A percentile compares a stretch with the other conserved stretches of the same genome.
These are phyloP conservation scores for Gorsachius goisagi DNA, from an alignment of 2,113 vertebrate species.

Conservation along the genomic window DNA sequence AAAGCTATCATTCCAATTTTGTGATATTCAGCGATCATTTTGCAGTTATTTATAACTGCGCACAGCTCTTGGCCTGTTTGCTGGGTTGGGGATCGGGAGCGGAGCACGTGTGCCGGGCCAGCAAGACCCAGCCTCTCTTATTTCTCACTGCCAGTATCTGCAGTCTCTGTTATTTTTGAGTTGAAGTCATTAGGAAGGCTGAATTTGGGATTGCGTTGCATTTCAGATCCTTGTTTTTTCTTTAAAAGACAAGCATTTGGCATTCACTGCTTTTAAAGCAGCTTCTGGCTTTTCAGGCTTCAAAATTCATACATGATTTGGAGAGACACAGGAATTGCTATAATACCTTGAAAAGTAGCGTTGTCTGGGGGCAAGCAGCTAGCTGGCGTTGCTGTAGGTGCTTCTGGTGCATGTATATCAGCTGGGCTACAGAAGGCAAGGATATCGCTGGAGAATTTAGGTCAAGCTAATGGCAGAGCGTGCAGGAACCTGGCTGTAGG, in stretches of 20 bases:
- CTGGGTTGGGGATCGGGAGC: accelerated
- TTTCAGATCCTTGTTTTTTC: neutral
- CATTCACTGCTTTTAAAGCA: neutral
- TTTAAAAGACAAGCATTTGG: neutral
- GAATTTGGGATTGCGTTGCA: neutral
- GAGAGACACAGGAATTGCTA: accelerated
- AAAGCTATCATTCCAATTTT: neutral
- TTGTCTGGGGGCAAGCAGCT: neutral
- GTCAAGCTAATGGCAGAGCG: neutral
- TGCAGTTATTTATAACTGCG: neutral
- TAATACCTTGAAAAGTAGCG: neutral
- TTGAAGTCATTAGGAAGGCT: neutral
- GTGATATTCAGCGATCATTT: accelerated
- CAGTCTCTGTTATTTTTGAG: neutral
- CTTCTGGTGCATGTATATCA: accelerated
- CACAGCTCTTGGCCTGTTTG: accelerated
- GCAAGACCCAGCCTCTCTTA: neutral
- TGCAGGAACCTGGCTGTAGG: neutral
- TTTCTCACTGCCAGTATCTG: neutral
- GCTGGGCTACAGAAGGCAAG: neutral
- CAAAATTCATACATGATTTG: accelerated
- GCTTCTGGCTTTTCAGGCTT: neutral
- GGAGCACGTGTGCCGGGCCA: accelerated
- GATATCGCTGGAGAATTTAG: neutral
- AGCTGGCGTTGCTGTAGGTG: neutral